Percentiles rank a stretch among this genome's conserved stretches.
These are phyloP conservation scores for Mimachlamys varia DNA, from an alignment of 2,888 invertebrate genomes.

Conservation along the genomic window DNA sequence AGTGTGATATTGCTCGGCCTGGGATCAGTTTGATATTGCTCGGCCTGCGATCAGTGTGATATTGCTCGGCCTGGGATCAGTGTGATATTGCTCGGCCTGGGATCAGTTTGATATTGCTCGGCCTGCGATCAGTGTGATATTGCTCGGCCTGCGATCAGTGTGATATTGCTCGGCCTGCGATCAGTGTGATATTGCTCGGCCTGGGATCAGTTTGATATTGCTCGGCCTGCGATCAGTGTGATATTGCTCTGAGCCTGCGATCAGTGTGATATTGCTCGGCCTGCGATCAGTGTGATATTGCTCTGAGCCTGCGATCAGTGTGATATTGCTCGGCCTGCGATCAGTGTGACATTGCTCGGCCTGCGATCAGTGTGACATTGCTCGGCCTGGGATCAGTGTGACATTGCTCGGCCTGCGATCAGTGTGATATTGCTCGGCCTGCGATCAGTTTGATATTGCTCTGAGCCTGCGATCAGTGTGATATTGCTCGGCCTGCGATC, in stretches of 20 bases:
- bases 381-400: slow-evolving; percentile 90
- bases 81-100: slow-evolving; percentile 88
- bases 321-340: too few species aligned
- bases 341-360: not conserved
- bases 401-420: too few species aligned
- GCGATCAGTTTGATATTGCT: not conserved
- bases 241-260: slow-evolving; percentile 82
- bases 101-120: not conserved
- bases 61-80: slow-evolving; percentile 85
- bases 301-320: slow-evolving; percentile 87
- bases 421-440: not conserved
- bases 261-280: slow-evolving; percentile 94
- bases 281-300: not conserved
- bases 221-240: not conserved
- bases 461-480: slow-evolving; percentile 90
- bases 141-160: not conserved
- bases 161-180: not conserved
- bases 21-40: slow-evolving; percentile 91
- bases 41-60: not conserved
- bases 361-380: not conserved
- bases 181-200: not conserved
- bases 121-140: not conserved
- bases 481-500: too few species aligned
- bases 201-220: slow-evolving; percentile 89
- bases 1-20: not conserved